Percentiles rank a stretch among this genome's conserved stretches.
Evolutionary conservation across 2,888 invertebrate genomes (phyloP).

Genomic region (Hirtodrosophila alboralis): DNA sequence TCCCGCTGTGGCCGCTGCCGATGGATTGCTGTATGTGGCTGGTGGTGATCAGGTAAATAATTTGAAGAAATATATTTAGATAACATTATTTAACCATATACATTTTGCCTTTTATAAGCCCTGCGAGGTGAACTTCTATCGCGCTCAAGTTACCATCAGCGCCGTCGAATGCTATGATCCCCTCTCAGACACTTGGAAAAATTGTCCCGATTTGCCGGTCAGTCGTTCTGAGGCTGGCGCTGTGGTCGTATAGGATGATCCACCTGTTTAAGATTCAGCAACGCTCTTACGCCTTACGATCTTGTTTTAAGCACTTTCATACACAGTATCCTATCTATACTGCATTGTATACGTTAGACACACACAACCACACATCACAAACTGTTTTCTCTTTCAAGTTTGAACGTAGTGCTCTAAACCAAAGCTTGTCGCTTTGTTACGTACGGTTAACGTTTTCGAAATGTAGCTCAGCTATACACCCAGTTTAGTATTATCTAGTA

Average conservation of each 20-base stretch:
- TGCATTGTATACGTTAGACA: slow-evolving; percentile 57
- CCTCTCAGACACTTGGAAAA: slow-evolving; percentile 89
- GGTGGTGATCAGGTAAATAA: slow-evolving; percentile 89
- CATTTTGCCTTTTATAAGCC: slow-evolving; percentile 83
- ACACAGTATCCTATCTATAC: slow-evolving; percentile 37
- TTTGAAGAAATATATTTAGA: not conserved
- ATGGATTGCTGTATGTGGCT: slow-evolving; percentile 92
- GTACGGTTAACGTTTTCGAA: slow-evolving; percentile 49
- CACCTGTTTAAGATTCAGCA: slow-evolving; percentile 24
- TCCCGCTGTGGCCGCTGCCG: slow-evolving; percentile 93
- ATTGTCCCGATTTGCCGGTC: slow-evolving; percentile 91
- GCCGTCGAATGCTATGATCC: slow-evolving; percentile 94
- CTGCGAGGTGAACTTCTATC: slow-evolving; percentile 91
- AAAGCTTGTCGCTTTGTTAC: slow-evolving; percentile 51
- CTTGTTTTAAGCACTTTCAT: slow-evolving; percentile 48
- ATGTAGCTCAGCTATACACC: slow-evolving; percentile 65
- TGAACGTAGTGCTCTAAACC: slow-evolving; percentile 53
- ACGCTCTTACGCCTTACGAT: slow-evolving; percentile 40
- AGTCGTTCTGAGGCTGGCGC: slow-evolving; percentile 95
- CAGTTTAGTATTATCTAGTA: slow-evolving; percentile 63
- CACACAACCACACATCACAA: slow-evolving; percentile 30
- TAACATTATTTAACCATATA: not conserved
- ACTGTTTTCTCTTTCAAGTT: slow-evolving; percentile 40
- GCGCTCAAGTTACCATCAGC: slow-evolving; percentile 92
- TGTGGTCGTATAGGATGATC: slow-evolving; percentile 87